Base-by-base conservation (phyloP, 2,888 invertebrate species). In the Ctena decussata region DNA sequence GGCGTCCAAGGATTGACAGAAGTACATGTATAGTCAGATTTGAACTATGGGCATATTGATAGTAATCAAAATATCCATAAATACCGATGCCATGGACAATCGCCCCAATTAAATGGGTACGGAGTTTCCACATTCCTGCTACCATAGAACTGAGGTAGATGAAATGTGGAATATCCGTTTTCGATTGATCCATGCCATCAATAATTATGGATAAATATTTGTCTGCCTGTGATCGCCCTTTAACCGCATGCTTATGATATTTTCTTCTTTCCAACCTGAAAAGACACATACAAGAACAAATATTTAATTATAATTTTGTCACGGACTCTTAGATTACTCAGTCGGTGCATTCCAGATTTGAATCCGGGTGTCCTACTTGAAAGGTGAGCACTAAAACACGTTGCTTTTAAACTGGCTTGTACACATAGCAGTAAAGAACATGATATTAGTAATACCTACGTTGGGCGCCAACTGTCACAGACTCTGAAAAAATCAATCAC, bases 81-180 rank as follows among this genome's bases (percentile, higher is more conserved):
- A 21, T 60, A 60, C 60, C 60, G 18, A 60, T 60, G 60, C 60
- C 60, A 60, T 60, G 60, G 32, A 60, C 32, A 60, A 60, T 60
- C 30, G 60, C 24, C 8, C 60, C 60, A 60, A 60, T 30, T 11
- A 60, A 21, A 60, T 60, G 60, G 8, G 60, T 60, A 6, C 60
- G 24, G 15, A 60, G 60, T 21, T 60, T 60, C 60, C 60, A 60
- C 60, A 60, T 60, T 18, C 60, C 60, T 27, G 60, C 27, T 30
- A 21, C 60, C 60, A 60, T 6, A 24, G 60, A 60, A 30, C 60
- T 60, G 8, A 60, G 60, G 60, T 60, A 60, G 3, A 60, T 6
- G 60, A 60, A 60, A 21, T 60, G 60, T 5, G 60, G 60, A 60
- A 60, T 60, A 60, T 60, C 60, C 11, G 60, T 60, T 30, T 60